Conservation (phyloP, 2,797 vertebrate genomes). For the Sphenodon punctatus region DNA sequence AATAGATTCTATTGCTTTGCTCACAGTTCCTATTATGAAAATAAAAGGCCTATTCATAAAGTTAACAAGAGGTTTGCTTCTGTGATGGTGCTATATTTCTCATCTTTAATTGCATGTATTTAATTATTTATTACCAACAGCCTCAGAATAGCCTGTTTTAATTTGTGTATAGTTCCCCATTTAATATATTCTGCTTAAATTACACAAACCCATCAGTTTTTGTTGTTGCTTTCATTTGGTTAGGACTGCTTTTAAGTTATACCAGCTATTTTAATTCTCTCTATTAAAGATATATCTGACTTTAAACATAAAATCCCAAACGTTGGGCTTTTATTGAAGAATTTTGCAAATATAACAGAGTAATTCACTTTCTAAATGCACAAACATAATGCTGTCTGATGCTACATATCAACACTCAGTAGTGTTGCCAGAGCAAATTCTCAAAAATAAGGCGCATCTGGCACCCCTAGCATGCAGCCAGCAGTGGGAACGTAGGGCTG, state of each 20-base stretch:
- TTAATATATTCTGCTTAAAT: neutral
- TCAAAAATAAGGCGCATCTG: too few relatives aligned
- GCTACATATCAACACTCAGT: neutral
- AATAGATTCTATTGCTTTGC: neutral
- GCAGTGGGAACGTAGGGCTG: neutral
- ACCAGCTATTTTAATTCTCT: too few relatives aligned
- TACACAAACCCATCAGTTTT: too few relatives aligned
- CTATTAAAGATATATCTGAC: too few relatives aligned
- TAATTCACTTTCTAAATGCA: too few relatives aligned
- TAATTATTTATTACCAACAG: neutral
- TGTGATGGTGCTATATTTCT: neutral
- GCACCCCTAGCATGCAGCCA: neutral
- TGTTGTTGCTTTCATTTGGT: too few relatives aligned
- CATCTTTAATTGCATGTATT: neutral
- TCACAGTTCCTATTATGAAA: neutral
- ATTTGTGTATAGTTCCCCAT: neutral
- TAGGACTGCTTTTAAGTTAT: too few relatives aligned
- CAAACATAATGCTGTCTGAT: neutral
- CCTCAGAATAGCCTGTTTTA: neutral
- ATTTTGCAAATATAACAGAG: too few relatives aligned
- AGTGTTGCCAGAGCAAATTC: too few relatives aligned
- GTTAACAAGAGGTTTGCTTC: neutral
- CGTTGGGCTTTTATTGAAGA: too few relatives aligned
- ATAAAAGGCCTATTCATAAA: neutral
- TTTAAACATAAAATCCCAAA: too few relatives aligned